These are phyloP conservation scores for Dexiosoma caninum DNA, from an alignment of 2,888 invertebrate species.

Conservation along the genomic window DNA sequence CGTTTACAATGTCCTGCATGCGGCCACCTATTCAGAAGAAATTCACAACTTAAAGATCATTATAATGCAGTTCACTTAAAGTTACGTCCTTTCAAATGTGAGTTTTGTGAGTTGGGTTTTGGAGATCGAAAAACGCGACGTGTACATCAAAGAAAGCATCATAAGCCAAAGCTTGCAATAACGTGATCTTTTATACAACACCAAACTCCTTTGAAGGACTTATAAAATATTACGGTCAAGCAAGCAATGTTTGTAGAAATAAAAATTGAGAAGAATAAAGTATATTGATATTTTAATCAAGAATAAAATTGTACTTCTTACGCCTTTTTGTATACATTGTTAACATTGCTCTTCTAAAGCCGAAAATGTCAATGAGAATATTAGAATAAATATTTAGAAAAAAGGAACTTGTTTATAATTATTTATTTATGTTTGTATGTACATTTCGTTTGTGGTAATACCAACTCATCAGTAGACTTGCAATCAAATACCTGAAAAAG, in stretches of 20 bases:
- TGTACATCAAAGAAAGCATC: constrained; percentile 45
- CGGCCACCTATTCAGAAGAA: constrained; percentile 50
- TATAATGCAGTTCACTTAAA: constrained; percentile 56
- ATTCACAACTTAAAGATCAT: constrained; percentile 52
- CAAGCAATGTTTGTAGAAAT: not conserved
- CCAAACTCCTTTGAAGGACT: constrained; percentile 4
- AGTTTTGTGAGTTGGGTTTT: constrained; percentile 54
- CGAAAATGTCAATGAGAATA: no score
- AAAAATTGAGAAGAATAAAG: not conserved
- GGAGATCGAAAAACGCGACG: constrained; percentile 48
- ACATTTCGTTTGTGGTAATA: no score
- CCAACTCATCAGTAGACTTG: no score
- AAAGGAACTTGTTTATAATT: no score
- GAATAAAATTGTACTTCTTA: no score
- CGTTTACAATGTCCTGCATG: constrained; percentile 54
- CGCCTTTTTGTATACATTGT: no score
- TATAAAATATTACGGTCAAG: no score
- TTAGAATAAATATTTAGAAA: no score
- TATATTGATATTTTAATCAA: not conserved
- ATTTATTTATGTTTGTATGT: no score
- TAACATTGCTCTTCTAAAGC: no score
- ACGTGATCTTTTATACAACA: constrained; percentile 10
- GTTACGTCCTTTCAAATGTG: constrained; percentile 49
- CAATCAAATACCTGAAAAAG: no score
- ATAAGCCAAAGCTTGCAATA: constrained; percentile 20